phyloP scores from a whole-genome alignment of 2,888 invertebrate genomes.

The Mythimna pallens region DNA sequence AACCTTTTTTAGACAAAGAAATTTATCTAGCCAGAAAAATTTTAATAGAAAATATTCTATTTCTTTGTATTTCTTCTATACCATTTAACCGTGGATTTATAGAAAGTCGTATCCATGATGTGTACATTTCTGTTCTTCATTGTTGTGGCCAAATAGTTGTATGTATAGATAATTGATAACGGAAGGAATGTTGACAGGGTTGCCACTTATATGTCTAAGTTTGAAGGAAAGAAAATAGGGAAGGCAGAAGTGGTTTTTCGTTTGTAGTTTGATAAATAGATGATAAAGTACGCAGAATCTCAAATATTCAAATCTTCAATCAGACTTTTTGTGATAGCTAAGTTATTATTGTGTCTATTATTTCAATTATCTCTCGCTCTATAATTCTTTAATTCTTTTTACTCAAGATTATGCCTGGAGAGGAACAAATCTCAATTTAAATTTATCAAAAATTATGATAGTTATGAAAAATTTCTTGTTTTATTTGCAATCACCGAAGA shows the following conservation, averaged over 20 bases:
- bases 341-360: neutral
- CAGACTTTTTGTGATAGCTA: neutral
- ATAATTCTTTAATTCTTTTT: neutral
- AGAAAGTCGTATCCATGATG: slow-evolving; percentile 31
- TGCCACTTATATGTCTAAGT: neutral
- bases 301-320: neutral
- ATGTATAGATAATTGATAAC: slow-evolving; percentile 58
- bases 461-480: neutral
- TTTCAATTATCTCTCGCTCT: neutral
- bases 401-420: neutral
- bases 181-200: slow-evolving; percentile 39
- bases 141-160: slow-evolving; percentile 68
- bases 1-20: neutral
- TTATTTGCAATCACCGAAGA: too few species aligned
- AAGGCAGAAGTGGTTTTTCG: neutral
- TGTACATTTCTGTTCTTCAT: slow-evolving; percentile 58
- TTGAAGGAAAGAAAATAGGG: too few species aligned
- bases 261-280: neutral
- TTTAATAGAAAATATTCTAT: too few species aligned
- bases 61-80: slow-evolving; percentile 11
- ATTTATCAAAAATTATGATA: neutral
- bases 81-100: slow-evolving; percentile 24
- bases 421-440: neutral
- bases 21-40: neutral
- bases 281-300: slow-evolving; percentile 17